These are phyloP conservation scores for Philypnodon macrostomus DNA, from an alignment of 2,797 vertebrate species.

Conservation along the genomic window DNA sequence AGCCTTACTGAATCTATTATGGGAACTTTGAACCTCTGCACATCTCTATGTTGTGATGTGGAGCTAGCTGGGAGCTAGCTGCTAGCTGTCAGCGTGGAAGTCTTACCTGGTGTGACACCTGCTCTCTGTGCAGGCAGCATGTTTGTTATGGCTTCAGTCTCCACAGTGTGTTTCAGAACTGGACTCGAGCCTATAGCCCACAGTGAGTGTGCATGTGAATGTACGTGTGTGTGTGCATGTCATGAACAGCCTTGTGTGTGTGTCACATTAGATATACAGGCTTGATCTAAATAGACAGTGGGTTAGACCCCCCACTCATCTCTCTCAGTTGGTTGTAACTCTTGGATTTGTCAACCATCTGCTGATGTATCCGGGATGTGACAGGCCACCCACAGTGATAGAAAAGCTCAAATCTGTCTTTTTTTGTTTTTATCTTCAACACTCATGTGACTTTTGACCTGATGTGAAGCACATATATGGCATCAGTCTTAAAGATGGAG, in stretches of 20 bases:
- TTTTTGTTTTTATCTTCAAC: conserved; percentile 18
- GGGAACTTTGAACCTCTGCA: conserved; percentile 10
- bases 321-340: conserved; percentile 55
- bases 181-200: conserved; percentile 28
- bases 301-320: conserved; percentile 30
- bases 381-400: conserved; percentile 43
- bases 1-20: conserved; percentile 31
- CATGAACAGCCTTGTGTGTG: conserved; percentile 27
- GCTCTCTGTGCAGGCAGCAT: conserved; percentile 40
- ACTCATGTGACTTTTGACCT: conserved; percentile 32
- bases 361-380: conserved; percentile 51
- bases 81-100: conserved; percentile 21
- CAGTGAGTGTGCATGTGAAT: conserved; percentile 4
- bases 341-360: conserved; percentile 51
- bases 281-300: conserved; percentile 53
- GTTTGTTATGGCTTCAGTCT: conserved; percentile 40
- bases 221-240: conserved; percentile 13
- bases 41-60: conserved; percentile 16
- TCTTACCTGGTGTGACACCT: conserved; percentile 55
- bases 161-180: conserved; percentile 21
- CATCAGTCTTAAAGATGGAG: conserved; percentile 32
- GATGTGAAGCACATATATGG: conserved; percentile 38
- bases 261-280: conserved; percentile 40
- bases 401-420: conserved; percentile 40
- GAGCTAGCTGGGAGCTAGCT: conserved; percentile 37